phyloP scores from a whole-genome alignment of 2,113 vertebrate species.

The Leuciscus idus region DNA sequence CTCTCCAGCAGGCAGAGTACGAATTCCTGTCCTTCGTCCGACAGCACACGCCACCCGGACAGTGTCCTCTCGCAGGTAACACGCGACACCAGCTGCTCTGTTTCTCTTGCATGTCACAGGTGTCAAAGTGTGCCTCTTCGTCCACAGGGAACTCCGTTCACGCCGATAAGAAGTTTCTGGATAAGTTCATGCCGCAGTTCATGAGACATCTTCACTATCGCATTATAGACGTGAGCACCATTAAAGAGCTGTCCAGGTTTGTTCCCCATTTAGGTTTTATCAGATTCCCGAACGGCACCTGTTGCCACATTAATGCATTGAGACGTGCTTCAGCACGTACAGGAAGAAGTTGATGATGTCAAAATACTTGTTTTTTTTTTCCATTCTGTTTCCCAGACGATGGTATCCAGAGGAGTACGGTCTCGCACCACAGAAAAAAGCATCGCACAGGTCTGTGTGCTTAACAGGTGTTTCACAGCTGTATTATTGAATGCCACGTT shows the following conservation, averaged over 20 bases:
- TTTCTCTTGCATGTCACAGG: neutral
- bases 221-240: slow-evolving; percentile 96
- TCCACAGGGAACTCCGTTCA: slow-evolving; percentile 81
- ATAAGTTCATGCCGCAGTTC: slow-evolving; percentile 98
- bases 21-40: slow-evolving; percentile 95
- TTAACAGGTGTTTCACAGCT: neutral
- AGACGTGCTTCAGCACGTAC: neutral
- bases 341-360: neutral
- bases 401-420: slow-evolving; percentile 93
- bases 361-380: neutral
- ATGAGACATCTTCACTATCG: slow-evolving; percentile 83
- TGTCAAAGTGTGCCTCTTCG: neutral
- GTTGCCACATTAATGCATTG: neutral
- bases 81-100: neutral
- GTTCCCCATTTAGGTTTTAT: neutral
- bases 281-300: neutral
- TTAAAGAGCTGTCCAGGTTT: slow-evolving; percentile 96
- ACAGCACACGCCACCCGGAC: slow-evolving; percentile 90
- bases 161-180: slow-evolving; percentile 89
- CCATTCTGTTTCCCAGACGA: slow-evolving; percentile 75
- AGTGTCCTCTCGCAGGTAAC: slow-evolving; percentile 94
- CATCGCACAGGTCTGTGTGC: slow-evolving; percentile 88
- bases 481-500: neutral
- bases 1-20: slow-evolving; percentile 89
- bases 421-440: slow-evolving; percentile 87